Evolutionary conservation across 2,888 invertebrate species (phyloP).

Genomic region (Nowickia ferox): DNA sequence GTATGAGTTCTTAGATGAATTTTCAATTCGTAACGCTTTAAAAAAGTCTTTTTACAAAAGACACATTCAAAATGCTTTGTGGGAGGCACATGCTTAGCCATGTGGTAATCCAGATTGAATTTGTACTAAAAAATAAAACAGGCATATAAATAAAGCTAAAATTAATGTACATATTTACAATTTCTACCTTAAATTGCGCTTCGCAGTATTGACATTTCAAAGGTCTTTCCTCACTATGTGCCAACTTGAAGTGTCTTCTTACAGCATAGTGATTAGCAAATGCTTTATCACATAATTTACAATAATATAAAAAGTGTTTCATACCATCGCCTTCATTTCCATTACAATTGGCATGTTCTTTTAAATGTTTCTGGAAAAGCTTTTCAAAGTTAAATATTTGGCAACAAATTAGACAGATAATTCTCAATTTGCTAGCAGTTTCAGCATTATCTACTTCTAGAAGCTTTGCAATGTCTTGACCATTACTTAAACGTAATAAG

Average conservation of each 20-base stretch:
- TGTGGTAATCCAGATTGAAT: slow-evolving; percentile 83
- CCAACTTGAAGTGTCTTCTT: slow-evolving; percentile 88
- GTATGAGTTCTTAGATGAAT: slow-evolving; percentile 96
- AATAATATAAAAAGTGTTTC: slow-evolving; percentile 34
- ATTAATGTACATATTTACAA: neutral
- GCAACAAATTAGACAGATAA: slow-evolving; percentile 45
- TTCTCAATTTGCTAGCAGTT: slow-evolving; percentile 17
- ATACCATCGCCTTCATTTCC: neutral
- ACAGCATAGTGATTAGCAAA: slow-evolving; percentile 90
- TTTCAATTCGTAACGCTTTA: slow-evolving; percentile 68
- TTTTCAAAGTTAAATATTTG: slow-evolving; percentile 43
- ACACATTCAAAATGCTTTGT: slow-evolving; percentile 77
- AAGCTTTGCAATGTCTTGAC: slow-evolving; percentile 31
- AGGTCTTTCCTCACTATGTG: slow-evolving; percentile 89
- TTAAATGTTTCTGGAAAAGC: slow-evolving; percentile 46
- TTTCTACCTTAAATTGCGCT: slow-evolving; percentile 75
- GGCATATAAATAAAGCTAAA: neutral
- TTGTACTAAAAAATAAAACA: slow-evolving; percentile 64
- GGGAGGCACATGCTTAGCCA: slow-evolving; percentile 88
- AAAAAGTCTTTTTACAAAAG: slow-evolving; percentile 73
- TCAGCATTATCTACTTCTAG: slow-evolving; percentile 16
- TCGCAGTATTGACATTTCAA: slow-evolving; percentile 86
- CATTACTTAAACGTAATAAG: slow-evolving; percentile 18
- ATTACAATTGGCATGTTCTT: neutral
- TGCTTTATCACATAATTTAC: slow-evolving; percentile 88